These are phyloP conservation scores for Papilio aristodemus DNA, from an alignment of 1,140 invertebrate genomes.

Conservation along the genomic window DNA sequence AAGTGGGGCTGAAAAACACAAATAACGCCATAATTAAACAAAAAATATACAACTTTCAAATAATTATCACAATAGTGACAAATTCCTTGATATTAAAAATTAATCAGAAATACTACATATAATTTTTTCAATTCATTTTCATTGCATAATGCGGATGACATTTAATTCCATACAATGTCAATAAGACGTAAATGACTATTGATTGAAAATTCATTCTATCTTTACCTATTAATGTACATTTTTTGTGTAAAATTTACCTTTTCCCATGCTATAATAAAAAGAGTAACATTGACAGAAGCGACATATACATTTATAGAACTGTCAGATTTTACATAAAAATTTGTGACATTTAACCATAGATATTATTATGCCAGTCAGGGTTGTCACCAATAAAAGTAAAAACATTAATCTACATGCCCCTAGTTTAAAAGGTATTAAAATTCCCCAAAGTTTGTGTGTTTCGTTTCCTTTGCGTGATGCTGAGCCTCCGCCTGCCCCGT, in stretches of 20 bases:
- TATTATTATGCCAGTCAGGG: not conserved
- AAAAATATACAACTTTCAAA: not conserved
- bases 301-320: not conserved
- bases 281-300: not conserved
- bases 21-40: conserved; percentile 8
- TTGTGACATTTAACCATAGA: conserved; percentile 3
- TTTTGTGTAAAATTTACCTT: not conserved
- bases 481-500: conserved; percentile 90
- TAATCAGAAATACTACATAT: not conserved
- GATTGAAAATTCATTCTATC: too few relatives aligned
- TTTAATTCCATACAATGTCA: not conserved
- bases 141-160: not conserved
- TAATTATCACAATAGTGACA: too few relatives aligned
- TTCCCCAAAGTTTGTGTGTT: conserved; percentile 94
- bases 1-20: not conserved
- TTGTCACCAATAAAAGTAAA: not conserved
- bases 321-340: not conserved
- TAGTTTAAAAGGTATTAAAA: conserved; percentile 72
- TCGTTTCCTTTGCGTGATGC: conserved; percentile 91
- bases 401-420: not conserved
- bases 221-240: not conserved
- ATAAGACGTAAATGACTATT: too few relatives aligned
- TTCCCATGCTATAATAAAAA: not conserved
- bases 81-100: not conserved
- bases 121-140: too few relatives aligned